phyloP scores from a whole-genome alignment of 2,113 vertebrate species.

The Mastomys coucha region DNA sequence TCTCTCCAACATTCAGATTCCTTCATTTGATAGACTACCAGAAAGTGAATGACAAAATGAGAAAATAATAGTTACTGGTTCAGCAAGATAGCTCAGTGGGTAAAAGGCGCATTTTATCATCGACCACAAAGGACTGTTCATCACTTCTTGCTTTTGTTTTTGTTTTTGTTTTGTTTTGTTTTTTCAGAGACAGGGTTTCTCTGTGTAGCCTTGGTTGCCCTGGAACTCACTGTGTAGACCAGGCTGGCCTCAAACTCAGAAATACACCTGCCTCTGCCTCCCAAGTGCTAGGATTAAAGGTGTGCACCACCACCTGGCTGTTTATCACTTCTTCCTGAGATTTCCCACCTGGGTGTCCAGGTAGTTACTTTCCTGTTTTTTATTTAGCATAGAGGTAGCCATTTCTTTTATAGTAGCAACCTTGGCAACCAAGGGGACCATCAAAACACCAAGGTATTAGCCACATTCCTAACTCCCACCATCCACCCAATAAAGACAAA shows the following conservation, averaged over 20 bases:
- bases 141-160: too few relatives aligned
- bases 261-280: too few relatives aligned
- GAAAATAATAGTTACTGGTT: background rate
- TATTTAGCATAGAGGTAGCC: background rate
- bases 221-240: too few relatives aligned
- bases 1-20: background rate
- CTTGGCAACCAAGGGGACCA: background rate
- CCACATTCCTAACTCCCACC: background rate
- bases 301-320: too few relatives aligned
- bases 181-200: too few relatives aligned
- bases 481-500: background rate
- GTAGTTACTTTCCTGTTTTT: slow-evolving; percentile 11
- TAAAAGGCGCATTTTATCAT: background rate
- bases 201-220: too few relatives aligned
- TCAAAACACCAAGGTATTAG: background rate
- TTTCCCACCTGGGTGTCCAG: background rate
- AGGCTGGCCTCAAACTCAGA: too few relatives aligned
- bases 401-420: background rate
- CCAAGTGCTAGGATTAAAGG: too few relatives aligned
- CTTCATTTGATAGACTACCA: background rate
- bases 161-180: too few relatives aligned
- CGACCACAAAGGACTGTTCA: background rate
- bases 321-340: background rate
- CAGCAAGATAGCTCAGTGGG: background rate
- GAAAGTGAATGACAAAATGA: background rate